Base-by-base conservation (phyloP, 2,113 vertebrate genomes). In the Dasyornis broadbenti region DNA sequence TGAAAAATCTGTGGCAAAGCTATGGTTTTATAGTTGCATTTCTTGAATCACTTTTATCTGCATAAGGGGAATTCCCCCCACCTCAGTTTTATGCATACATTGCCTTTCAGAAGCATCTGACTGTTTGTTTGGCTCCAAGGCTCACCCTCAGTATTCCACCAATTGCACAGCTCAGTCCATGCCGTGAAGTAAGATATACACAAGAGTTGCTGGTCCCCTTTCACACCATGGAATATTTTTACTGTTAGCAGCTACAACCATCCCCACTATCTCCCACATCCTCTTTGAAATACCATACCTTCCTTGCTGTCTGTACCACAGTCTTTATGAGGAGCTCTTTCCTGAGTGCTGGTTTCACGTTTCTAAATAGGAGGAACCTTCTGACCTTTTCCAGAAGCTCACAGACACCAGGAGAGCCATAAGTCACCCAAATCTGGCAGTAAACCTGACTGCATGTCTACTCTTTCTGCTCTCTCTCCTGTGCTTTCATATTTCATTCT, bases 341-440 rank as follows among this genome's bases (percentile, higher is more conserved):
- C 44, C 84, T n/a, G 54, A 79, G 47, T 4, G 5, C 9, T 78
- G 53, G 28, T 26, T 82, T 65, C 86, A 64, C 20, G 12, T 80
- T 91, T 95, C 84, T 75, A 80, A 91, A 87, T 3, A 79, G 84
- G 70, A 92, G 37, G 30, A 84, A 91, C 84, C 77, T 81, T 53
- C 40, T 78, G 85, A 91, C 78, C 60, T 77, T 94, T 91, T 94
- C 54, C 87, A 89, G 90, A 76, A 92, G 86, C 86, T 66, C 49
- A 33, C n/a, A 85, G 63, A 83, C 52, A 95, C 18, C 66, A 45
- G 23, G 49, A 89, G 72, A 91, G 66, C 71, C 30, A 33, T 86
- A 89, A 95, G 82, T 86, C 61, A 96, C 64, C 45, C 47, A 81
- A 81, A 95, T 24, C 82, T 86, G 90, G 64, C 88, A 86, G 33